Percentiles rank a stretch among this genome's conserved stretches.
phyloP scores from a whole-genome alignment of 2,113 vertebrate genomes.

The Sinocyclocheilus anophthalmus region DNA sequence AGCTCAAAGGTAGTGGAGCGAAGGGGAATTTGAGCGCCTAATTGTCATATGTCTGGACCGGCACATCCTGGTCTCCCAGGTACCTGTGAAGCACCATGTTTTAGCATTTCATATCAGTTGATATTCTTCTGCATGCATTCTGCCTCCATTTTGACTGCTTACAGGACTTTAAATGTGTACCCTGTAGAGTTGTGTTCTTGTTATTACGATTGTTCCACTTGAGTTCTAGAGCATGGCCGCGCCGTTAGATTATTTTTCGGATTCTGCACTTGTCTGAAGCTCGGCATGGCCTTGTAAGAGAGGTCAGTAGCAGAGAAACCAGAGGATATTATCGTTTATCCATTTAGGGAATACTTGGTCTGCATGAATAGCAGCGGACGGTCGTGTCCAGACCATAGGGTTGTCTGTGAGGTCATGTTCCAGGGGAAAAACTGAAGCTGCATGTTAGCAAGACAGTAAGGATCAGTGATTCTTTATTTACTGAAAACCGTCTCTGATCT shows the following conservation, averaged over 20 bases:
- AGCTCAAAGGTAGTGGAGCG: neutral
- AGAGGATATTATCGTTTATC: slow-evolving; percentile 40
- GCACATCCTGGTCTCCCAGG: neutral
- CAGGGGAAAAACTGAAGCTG: slow-evolving; percentile 18
- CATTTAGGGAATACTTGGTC: slow-evolving; percentile 53
- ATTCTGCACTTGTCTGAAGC: slow-evolving; percentile 31
- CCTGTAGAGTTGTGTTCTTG: neutral
- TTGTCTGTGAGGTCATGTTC: slow-evolving; percentile 45
- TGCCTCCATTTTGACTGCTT: neutral
- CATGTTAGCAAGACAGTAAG: slow-evolving; percentile 32
- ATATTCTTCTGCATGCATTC: neutral
- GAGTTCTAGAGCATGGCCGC: neutral
- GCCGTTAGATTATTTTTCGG: slow-evolving; percentile 1
- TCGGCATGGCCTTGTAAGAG: neutral
- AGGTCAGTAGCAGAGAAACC: slow-evolving; percentile 30
- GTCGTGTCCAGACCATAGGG: slow-evolving; percentile 7
- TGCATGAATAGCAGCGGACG: slow-evolving; percentile 43
- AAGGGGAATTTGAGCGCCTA: neutral
- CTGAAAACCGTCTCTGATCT: slow-evolving; percentile 13
- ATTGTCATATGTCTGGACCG: neutral
- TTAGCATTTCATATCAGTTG: neutral
- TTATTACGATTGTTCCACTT: slow-evolving; percentile 23
- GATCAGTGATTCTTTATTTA: slow-evolving; percentile 49
- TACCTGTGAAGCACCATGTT: neutral
- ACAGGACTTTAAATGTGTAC: neutral